Evolutionary conservation across 2,888 invertebrate genomes (phyloP).

Genomic region (Rosalia funebris): DNA sequence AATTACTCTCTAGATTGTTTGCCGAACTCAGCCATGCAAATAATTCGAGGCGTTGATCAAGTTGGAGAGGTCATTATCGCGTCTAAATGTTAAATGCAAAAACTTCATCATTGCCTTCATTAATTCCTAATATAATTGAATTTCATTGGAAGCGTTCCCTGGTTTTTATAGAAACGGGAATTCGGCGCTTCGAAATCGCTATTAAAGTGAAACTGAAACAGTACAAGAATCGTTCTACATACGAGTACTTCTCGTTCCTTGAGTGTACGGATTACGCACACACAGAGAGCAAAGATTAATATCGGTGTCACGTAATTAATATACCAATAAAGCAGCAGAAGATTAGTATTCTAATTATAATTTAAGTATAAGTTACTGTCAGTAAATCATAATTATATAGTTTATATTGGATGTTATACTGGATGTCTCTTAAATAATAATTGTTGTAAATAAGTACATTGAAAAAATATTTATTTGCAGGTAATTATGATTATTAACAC

Average conservation of each 20-base stretch:
- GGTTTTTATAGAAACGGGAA: neutral
- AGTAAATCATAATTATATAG: no score
- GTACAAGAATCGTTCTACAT: neutral
- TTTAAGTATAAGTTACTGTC: no score
- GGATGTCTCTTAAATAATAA: no score
- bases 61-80: slow-evolving; percentile 50
- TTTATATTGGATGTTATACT: no score
- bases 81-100: slow-evolving; percentile 41
- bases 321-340: neutral
- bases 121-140: slow-evolving; percentile 40
- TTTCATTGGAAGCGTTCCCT: slow-evolving; percentile 28
- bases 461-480: no score
- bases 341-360: no score
- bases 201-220: neutral
- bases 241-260: neutral
- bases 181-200: neutral
- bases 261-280: neutral
- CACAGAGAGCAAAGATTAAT: neutral
- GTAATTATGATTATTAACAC: no score
- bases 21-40: slow-evolving; percentile 54
- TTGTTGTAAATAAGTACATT: no score
- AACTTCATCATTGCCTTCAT: slow-evolving; percentile 44
- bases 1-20: slow-evolving; percentile 55
- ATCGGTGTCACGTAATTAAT: neutral
- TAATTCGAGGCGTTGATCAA: slow-evolving; percentile 55